These are phyloP conservation scores for Minunthozetes semirufus DNA, from an alignment of 2,888 invertebrate species.

Conservation along the genomic window DNA sequence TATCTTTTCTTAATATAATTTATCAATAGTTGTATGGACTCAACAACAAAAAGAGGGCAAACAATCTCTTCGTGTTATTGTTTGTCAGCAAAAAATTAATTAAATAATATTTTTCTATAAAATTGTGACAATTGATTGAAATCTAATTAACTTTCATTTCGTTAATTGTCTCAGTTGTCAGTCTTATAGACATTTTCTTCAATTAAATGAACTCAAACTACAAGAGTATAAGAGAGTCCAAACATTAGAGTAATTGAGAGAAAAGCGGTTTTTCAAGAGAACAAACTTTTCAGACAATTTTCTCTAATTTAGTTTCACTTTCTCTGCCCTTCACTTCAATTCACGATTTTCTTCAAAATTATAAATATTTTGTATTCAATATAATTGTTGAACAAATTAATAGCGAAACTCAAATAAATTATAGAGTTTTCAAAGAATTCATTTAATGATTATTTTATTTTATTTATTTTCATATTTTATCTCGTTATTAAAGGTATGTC, in stretches of 20 bases:
- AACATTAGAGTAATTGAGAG: neutral
- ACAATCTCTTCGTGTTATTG: neutral
- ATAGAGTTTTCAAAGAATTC: neutral
- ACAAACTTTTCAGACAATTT: too few relatives aligned
- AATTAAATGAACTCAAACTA: neutral
- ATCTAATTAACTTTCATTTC: neutral
- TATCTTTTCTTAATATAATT: neutral
- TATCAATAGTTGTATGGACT: neutral
- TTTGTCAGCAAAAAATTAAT: neutral
- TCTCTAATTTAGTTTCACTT: too few relatives aligned
- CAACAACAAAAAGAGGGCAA: neutral
- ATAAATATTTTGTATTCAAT: neutral
- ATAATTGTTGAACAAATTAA: conserved; percentile 2
- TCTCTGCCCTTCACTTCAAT: too few relatives aligned
- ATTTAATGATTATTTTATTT: neutral
- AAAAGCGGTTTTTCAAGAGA: neutral
- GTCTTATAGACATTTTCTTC: neutral
- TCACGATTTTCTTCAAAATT: too few relatives aligned
- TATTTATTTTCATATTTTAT: neutral
- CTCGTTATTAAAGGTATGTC: too few relatives aligned
- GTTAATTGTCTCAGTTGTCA: neutral
- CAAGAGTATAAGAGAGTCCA: too few relatives aligned
- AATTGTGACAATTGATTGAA: neutral
- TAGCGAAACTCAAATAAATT: conserved; percentile 2
- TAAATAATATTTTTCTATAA: neutral